Percentiles rank a stretch among this genome's conserved stretches.
Conservation (phyloP, 1,140 invertebrate genomes). For the Magallana ariakensis region DNA sequence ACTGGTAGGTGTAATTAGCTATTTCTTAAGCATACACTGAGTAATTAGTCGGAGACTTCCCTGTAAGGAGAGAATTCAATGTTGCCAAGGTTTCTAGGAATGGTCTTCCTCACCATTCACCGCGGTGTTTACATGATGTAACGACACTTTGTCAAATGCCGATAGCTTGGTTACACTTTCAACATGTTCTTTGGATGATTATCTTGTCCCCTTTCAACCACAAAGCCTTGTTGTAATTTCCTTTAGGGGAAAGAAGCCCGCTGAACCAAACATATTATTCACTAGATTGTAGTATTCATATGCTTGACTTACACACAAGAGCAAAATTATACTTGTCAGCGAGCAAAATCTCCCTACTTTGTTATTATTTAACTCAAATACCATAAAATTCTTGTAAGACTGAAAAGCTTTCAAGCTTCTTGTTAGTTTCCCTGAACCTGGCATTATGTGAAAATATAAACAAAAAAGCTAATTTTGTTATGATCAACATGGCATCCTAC, state of each 20-base stretch:
- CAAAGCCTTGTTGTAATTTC: neutral
- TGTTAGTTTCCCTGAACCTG: too few species aligned
- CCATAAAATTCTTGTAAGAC: too few species aligned
- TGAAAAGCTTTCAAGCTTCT: too few species aligned
- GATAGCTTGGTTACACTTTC: neutral
- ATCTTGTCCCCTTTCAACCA: neutral
- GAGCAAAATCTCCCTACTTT: too few species aligned
- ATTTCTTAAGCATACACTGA: neutral
- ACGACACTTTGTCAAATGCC: constrained; percentile 16
- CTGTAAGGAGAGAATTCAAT: neutral
- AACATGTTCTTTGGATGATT: constrained; percentile 14
- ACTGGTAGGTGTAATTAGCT: neutral
- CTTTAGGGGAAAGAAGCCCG: neutral
- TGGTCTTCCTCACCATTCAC: neutral
- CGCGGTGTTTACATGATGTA: constrained; percentile 13
- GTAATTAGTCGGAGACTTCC: neutral
- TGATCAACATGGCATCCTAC: too few species aligned
- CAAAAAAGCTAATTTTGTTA: too few species aligned
- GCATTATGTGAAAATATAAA: too few species aligned
- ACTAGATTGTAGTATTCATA: too few species aligned
- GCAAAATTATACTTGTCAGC: too few species aligned
- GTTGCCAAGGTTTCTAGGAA: constrained; percentile 29
- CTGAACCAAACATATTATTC: neutral
- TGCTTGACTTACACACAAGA: too few species aligned
- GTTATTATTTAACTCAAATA: too few species aligned